Base-by-base conservation (phyloP, 2,797 vertebrate species). In the Paramormyrops hopkinsi region DNA sequence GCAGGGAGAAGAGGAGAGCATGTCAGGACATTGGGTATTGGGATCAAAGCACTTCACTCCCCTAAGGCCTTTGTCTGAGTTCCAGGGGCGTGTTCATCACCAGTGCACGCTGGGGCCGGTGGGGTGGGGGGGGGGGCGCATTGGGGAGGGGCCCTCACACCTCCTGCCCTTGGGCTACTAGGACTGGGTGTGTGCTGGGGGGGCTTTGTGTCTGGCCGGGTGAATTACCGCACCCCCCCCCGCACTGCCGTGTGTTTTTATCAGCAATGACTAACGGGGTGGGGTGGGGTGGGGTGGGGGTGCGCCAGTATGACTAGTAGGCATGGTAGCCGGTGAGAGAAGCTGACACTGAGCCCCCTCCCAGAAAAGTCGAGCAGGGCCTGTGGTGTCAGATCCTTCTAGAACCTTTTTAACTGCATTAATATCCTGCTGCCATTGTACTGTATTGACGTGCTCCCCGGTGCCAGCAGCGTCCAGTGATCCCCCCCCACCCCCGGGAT, bases 121-220 rank as follows among this genome's bases (percentile, higher is more conserved):
- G 59, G 9, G 54, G 19, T n/a, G 4, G n/a, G 5, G 6, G 59
- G 25, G 25, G 9, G 59, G 56, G 6, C 0, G 19, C 14, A 54
- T 17, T 54, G 53, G 9, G 62, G 25, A 9, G 69, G 5, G 33
- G 69, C 33, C 73, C 73, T 79, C 73, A 79, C 73, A 79, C 73
- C 73, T 7, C 73, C 73, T 19, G 12, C 25, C 73, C 73, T 37
- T 19, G 73, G 33, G 73, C 73, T 17, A 79, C 14, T 19, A 41
- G 14, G 33, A 76, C 82, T 48, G 82, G 82, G 82, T 50, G 19
- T 48, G 82, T 84, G 82, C n/a, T 25, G 46, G 25, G 87, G 87
- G 17, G 91, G 92, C 88, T 93, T 93, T 92, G 92, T 92, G 92
- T 93, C 91, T 93, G 89, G 91, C 88, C 90, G 90, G 91, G 91